phyloP scores from a whole-genome alignment of 2,797 vertebrate genomes.

The Esox masquinongy region DNA sequence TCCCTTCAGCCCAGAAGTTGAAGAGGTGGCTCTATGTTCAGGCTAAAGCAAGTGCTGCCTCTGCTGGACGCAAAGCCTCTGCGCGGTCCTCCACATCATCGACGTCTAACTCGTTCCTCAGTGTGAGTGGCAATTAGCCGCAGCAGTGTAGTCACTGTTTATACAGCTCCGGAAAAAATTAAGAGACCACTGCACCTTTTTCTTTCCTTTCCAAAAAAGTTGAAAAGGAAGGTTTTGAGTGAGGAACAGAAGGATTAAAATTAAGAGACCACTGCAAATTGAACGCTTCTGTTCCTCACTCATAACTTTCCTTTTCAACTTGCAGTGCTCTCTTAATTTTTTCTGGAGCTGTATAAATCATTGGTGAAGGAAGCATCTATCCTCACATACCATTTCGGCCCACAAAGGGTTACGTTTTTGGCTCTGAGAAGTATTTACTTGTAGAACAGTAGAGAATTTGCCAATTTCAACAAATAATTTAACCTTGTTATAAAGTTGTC shows the following conservation, averaged over 20 bases:
- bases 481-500: neutral
- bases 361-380: neutral
- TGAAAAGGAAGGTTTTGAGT: too few species aligned
- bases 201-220: too few species aligned
- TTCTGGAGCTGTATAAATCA: too few species aligned
- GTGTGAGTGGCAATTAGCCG: slow-evolving; percentile 53
- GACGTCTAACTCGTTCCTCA: slow-evolving; percentile 62
- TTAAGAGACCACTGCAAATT: too few species aligned
- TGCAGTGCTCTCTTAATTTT: too few species aligned
- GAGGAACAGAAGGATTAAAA: too few species aligned
- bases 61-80: slow-evolving; percentile 5
- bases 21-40: slow-evolving; percentile 66
- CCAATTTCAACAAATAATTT: neutral
- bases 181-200: too few species aligned
- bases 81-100: slow-evolving; percentile 45
- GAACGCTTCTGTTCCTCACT: too few species aligned
- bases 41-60: slow-evolving; percentile 32
- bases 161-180: too few species aligned
- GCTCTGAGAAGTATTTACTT: neutral
- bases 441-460: neutral
- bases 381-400: neutral
- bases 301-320: too few species aligned
- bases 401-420: neutral
- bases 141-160: neutral
- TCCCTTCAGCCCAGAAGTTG: slow-evolving; percentile 61